These are phyloP conservation scores for Bradypodion pumilum DNA, from an alignment of 2,797 vertebrate genomes.

Conservation along the genomic window DNA sequence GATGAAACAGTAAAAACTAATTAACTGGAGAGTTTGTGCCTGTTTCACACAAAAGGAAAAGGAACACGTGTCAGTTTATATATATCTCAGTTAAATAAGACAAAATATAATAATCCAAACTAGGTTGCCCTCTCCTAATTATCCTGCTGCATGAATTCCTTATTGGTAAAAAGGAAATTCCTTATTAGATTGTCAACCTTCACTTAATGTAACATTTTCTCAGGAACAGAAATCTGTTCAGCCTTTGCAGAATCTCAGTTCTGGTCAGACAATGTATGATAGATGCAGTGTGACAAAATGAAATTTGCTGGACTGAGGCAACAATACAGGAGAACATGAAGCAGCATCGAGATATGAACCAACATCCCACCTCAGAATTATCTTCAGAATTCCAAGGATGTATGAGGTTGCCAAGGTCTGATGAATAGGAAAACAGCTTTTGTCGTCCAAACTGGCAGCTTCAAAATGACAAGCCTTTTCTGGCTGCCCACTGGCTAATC, in stretches of 20 bases:
- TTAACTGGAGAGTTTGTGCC: not conserved
- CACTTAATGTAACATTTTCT: constrained; percentile 37
- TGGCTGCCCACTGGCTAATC: constrained; percentile 39
- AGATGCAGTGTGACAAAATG: constrained; percentile 37
- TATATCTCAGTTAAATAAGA: not conserved
- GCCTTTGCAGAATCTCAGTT: constrained; percentile 21
- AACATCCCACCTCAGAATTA: constrained; percentile 34
- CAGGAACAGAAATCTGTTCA: constrained; percentile 31
- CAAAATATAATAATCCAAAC: not conserved
- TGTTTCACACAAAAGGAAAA: not conserved
- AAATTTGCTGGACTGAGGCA: constrained; percentile 35
- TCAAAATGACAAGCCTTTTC: constrained; percentile 63
- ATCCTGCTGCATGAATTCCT: not conserved
- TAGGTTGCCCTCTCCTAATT: not conserved
- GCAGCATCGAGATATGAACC: not conserved
- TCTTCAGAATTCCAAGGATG: constrained; percentile 43
- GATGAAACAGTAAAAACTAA: not conserved
- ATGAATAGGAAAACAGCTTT: constrained; percentile 47
- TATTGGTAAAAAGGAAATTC: constrained; percentile 22
- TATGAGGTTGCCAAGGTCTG: constrained; percentile 29
- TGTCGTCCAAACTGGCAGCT: constrained; percentile 43
- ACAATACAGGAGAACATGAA: constrained; percentile 19
- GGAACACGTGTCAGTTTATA: too few species aligned
- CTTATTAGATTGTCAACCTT: constrained; percentile 40
- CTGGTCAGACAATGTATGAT: constrained; percentile 33